These are phyloP conservation scores for Mythimna ferrago DNA, from an alignment of 2,888 invertebrate genomes.

Conservation along the genomic window DNA sequence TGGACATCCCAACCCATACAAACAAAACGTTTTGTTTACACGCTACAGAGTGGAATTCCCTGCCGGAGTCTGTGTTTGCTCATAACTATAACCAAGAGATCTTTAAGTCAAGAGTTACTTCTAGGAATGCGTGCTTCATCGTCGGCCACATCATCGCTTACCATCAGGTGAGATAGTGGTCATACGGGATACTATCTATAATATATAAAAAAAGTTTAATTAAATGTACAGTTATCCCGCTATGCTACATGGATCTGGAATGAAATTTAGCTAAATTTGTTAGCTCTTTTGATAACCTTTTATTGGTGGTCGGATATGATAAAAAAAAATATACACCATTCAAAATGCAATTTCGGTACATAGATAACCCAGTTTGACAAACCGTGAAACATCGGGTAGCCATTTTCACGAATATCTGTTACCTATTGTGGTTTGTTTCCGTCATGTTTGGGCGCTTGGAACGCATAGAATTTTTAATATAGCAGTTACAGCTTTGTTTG, in stretches of 20 bases:
- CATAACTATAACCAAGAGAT: no score
- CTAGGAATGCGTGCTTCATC: no score
- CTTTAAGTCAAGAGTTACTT: no score
- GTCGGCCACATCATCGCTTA: no score
- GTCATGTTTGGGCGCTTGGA: slow-evolving; percentile 37
- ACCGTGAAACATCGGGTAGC: slow-evolving; percentile 34
- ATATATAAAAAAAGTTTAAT: background rate
- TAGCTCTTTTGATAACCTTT: slow-evolving; percentile 20
- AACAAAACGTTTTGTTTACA: no score
- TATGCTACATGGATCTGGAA: slow-evolving; percentile 1
- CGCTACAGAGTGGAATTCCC: no score
- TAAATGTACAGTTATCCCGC: background rate
- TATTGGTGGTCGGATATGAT: slow-evolving; percentile 8
- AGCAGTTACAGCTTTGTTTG: slow-evolving; percentile 20
- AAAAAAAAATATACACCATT: slow-evolving; percentile 3
- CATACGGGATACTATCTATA: no score
- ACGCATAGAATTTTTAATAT: slow-evolving; percentile 49
- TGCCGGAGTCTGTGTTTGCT: no score
- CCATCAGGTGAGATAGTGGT: no score
- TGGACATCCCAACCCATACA: no score
- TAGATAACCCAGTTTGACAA: slow-evolving; percentile 44
- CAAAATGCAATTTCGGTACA: slow-evolving; percentile 42
- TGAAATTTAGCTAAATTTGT: slow-evolving; percentile 28
- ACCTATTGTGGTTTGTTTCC: slow-evolving; percentile 46
- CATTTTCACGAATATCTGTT: slow-evolving; percentile 44